phyloP scores from a whole-genome alignment of 2,113 vertebrate genomes.

The Brachionichthys hirsutus region DNA sequence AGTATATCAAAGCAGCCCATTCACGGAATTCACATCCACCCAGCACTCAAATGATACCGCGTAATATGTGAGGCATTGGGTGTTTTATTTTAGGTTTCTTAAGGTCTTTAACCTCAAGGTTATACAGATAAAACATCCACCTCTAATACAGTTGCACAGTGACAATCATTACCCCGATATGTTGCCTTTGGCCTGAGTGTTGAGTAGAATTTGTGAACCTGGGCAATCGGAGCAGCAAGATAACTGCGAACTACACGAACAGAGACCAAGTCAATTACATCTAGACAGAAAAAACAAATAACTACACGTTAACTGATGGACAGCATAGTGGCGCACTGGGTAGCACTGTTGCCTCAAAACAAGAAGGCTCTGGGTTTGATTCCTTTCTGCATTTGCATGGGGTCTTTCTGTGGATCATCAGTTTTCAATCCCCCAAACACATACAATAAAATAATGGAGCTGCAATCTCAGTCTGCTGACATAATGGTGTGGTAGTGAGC shows the following conservation, averaged over 20 bases:
- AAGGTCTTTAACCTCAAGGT: not conserved
- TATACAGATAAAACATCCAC: not conserved
- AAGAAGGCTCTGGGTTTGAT: no score
- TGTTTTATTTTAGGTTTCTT: not conserved
- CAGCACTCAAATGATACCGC: not conserved
- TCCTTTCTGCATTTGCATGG: no score
- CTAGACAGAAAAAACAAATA: not conserved
- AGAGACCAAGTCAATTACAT: constrained; percentile 28
- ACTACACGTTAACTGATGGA: no score
- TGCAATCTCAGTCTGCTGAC: no score
- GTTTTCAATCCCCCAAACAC: no score
- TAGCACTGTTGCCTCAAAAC: no score
- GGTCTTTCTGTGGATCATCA: not conserved
- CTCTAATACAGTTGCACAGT: constrained; percentile 2
- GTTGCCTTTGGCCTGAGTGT: constrained; percentile 17
- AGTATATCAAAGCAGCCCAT: constrained; percentile 10
- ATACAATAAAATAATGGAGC: no score
- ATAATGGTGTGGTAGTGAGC: not conserved
- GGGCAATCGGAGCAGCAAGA: constrained; percentile 12
- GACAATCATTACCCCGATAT: constrained; percentile 7
- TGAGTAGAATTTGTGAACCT: constrained; percentile 31
- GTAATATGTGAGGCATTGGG: no score
- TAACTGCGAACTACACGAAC: constrained; percentile 35
- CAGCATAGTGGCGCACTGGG: no score
- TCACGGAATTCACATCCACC: not conserved